A percentile compares a stretch with the other conserved stretches of the same genome.
phyloP scores from a whole-genome alignment of 1,140 invertebrate genomes.

The Cephus cinctus region DNA sequence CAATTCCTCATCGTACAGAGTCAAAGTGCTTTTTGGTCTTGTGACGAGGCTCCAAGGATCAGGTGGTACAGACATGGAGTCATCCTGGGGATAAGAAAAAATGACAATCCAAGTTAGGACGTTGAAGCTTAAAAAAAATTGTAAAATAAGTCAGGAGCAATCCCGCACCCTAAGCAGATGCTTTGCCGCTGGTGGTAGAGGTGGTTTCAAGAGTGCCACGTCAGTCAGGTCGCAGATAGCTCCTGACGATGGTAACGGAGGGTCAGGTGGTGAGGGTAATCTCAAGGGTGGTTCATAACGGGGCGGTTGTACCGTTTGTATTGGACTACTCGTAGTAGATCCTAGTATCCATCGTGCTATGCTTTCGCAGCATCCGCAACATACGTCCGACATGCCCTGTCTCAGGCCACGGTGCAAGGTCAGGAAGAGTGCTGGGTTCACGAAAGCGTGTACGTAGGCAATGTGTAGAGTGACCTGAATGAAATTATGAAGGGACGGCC shows the following conservation, averaged over 20 bases:
- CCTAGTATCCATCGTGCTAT: conserved; percentile 64
- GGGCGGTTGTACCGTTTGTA: conserved; percentile 41
- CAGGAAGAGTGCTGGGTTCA: conserved; percentile 80
- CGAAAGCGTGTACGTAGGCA: conserved; percentile 83
- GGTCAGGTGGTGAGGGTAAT: conserved; percentile 46
- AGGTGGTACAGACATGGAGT: conserved; percentile 23
- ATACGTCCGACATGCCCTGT: conserved; percentile 67
- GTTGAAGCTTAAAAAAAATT: conserved; percentile 17
- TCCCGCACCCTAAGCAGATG: conserved; percentile 39
- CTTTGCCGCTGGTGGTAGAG: conserved; percentile 46
- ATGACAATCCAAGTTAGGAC: neutral
- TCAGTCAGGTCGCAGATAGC: conserved; percentile 44
- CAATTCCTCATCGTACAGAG: conserved; percentile 37
- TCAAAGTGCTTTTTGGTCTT: conserved; percentile 38
- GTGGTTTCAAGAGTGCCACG: conserved; percentile 56
- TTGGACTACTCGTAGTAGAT: conserved; percentile 48
- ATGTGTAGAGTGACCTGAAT: conserved; percentile 82
- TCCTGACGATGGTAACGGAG: conserved; percentile 30
- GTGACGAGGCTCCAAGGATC: conserved; percentile 39
- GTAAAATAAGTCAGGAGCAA: conserved; percentile 49
- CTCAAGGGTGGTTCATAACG: conserved; percentile 32
- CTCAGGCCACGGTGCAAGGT: conserved; percentile 75
- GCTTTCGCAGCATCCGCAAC: conserved; percentile 69
- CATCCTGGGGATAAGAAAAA: conserved; percentile 24
- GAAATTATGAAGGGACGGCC: neutral